A percentile compares a stretch with the other conserved stretches of the same genome.
Conservation (phyloP, 2,113 vertebrate genomes). For the Chloebia gouldiae region DNA sequence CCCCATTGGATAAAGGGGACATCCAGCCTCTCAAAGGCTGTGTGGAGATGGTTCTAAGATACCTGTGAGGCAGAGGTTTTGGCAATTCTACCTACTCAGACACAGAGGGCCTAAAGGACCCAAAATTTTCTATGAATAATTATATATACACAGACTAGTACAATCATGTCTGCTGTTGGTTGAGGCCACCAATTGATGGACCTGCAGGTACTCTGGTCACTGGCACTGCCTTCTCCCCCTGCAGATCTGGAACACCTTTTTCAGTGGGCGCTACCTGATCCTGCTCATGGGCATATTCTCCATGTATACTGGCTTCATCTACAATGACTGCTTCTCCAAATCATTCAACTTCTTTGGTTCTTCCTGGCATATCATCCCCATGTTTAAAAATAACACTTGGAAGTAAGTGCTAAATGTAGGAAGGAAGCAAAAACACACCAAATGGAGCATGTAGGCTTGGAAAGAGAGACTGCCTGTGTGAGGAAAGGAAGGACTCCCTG, state of each 20-base stretch:
- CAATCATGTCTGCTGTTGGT: neutral
- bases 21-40: neutral
- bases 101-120: neutral
- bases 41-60: neutral
- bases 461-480: neutral
- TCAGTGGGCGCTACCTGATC: constrained; percentile 91
- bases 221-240: neutral
- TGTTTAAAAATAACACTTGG: constrained; percentile 90
- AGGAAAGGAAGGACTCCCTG: neutral
- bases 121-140: neutral
- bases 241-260: constrained; percentile 94
- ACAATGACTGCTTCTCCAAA: constrained; percentile 98
- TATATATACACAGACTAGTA: neutral
- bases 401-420: constrained; percentile 79
- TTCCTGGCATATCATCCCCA: constrained; percentile 89
- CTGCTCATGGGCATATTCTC: constrained; percentile 96
- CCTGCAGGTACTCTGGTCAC: neutral
- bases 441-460: neutral
- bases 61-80: neutral
- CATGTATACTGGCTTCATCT: constrained; percentile 96
- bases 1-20: neutral
- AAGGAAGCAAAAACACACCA: neutral
- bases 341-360: constrained; percentile 95
- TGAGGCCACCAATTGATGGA: neutral
- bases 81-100: neutral